phyloP scores from a whole-genome alignment of 2,888 invertebrate species.

The Heterodera filipjevi region DNA sequence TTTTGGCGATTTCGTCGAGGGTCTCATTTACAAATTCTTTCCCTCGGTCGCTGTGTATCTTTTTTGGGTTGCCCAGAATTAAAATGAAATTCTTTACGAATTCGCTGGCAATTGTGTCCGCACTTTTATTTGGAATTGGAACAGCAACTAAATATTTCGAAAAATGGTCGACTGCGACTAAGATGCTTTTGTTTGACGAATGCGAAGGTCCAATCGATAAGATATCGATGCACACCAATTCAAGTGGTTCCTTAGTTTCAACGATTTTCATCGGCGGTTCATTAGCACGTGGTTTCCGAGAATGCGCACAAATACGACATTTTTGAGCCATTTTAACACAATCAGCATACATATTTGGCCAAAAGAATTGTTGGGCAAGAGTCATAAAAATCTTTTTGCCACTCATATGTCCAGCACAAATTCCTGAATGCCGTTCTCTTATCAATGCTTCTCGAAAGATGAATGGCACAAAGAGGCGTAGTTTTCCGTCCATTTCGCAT shows the following conservation, averaged over 20 bases:
- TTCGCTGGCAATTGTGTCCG: background rate
- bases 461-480: constrained; percentile 14
- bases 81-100: constrained; percentile 13
- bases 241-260: background rate
- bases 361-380: background rate
- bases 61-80: background rate
- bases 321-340: constrained; percentile 11
- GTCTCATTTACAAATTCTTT: too few relatives aligned
- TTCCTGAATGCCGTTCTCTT: constrained; percentile 7
- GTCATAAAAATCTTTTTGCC: background rate
- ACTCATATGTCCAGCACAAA: constrained; percentile 4
- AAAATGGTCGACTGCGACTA: constrained; percentile 18
- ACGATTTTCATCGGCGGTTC: constrained; percentile 24
- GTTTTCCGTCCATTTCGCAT: constrained; percentile 13
- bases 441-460: background rate
- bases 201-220: background rate
- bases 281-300: constrained; percentile 9
- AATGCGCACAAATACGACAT: constrained; percentile 12
- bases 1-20: too few relatives aligned
- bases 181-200: background rate
- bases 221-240: constrained; percentile 14
- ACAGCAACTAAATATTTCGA: constrained; percentile 18
- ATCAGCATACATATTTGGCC: constrained; percentile 17
- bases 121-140: constrained; percentile 14
- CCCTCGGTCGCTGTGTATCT: too few relatives aligned